Evolutionary conservation across 2,888 invertebrate genomes (phyloP), one percentile per base, ranked within the genome.

Genomic region (Callimorpha dominula): DNA sequence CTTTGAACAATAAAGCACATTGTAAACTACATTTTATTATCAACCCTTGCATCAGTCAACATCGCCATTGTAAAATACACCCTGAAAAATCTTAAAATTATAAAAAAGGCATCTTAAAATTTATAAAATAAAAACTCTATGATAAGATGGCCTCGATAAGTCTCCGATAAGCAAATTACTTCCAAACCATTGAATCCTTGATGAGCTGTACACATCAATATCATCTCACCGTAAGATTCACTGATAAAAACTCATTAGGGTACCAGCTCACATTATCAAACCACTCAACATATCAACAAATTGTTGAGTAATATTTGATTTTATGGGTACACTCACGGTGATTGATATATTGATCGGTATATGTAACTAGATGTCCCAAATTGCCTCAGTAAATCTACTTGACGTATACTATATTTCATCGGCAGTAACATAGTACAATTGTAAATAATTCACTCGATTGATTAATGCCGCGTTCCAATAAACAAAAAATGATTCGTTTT

Each of bases 171-270:
- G 69, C 78, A 69, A 80, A 82, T 82, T 82, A 84, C 57, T 77
- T 70, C 50, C 76, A 72, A 71, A 40, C 78, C 85, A 82, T 82
- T 82, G 78, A 80, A 63, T 71, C 60, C 17, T 72, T 82, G 82
- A 82, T 82, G 80, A 76, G 31, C 50, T 66, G 68, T 63, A 60
- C 62, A 69, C 65, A 14, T 31, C 63, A 74, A 78, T 83, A 76
- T n/a, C 9, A 64, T 64, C 46, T 57, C n/a, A n/a, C 8, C 78
- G 72, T 73, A 70, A 80, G 74, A 82, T 73, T 74, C 42, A 74
- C 42, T 66, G 67, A 80, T 71, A 60, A 57, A 60, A 60, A 60
- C 40, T 57, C 12, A 17, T n/a, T 57, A 50, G 52, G 6, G 60
- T 31, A 31, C 2, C 31, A 20, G 20, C 11, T 9, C n/a, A 20